These are phyloP conservation scores for Lithodes maja DNA, from an alignment of 2,888 invertebrate genomes.

Conservation along the genomic window DNA sequence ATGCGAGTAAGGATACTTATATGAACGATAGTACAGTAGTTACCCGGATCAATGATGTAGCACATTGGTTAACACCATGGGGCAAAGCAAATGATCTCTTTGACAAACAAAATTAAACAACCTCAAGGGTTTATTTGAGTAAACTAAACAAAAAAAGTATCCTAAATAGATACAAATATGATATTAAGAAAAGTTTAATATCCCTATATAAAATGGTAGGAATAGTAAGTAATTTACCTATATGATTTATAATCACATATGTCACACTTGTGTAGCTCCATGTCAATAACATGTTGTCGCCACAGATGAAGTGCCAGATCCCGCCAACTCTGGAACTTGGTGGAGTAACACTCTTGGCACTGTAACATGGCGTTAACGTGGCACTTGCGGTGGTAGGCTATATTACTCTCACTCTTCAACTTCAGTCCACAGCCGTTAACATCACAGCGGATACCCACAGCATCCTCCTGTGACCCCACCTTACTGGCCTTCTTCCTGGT, in stretches of 20 bases:
- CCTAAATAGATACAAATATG: too few relatives aligned
- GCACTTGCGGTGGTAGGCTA: conserved; percentile 81
- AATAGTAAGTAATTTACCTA: conserved; percentile 54
- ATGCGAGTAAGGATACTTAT: too few relatives aligned
- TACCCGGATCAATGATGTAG: too few relatives aligned
- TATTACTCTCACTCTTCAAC: conserved; percentile 79
- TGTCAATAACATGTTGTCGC: conserved; percentile 84
- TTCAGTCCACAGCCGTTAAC: conserved; percentile 79
- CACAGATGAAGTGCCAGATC: conserved; percentile 86
- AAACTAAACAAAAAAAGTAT: too few relatives aligned
- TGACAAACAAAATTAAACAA: too few relatives aligned
- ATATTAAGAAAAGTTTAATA: too few relatives aligned
- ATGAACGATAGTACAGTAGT: too few relatives aligned
- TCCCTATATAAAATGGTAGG: too few relatives aligned
- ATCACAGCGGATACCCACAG: conserved; percentile 76
- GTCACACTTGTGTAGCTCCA: conserved; percentile 86
- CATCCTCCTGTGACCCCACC: conserved; percentile 4
- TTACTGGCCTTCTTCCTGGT: conserved; percentile 40
- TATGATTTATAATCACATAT: conserved; percentile 78
- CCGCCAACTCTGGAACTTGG: conserved; percentile 79
- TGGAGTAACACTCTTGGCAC: conserved; percentile 65
- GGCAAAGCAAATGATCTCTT: too few relatives aligned
- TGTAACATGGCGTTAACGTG: conserved; percentile 74
- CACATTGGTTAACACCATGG: too few relatives aligned
- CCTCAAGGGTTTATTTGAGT: too few relatives aligned